Evolutionary conservation across 2,797 vertebrate species (phyloP).

Genomic region (Denticeps clupeoides): DNA sequence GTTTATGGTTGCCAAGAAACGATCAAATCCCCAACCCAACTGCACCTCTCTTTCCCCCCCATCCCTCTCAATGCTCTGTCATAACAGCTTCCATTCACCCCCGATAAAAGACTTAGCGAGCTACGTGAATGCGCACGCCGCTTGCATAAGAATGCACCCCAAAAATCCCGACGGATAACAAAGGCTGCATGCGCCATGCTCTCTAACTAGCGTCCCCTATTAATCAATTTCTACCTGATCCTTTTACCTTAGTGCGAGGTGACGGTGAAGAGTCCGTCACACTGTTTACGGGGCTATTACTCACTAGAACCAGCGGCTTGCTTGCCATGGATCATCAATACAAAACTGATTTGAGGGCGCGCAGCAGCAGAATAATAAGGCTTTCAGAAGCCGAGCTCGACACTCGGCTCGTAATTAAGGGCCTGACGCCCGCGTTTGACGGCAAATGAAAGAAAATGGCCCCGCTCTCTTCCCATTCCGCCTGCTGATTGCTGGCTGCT

Average conservation of each 20-base stretch:
- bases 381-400: conserved; percentile 68
- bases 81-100: not conserved
- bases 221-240: too few species aligned
- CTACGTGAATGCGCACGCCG: too few species aligned
- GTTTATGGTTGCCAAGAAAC: conserved; percentile 23
- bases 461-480: conserved; percentile 75
- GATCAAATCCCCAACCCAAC: conserved; percentile 12
- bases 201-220: too few species aligned
- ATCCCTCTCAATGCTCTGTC: not conserved
- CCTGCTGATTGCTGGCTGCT: conserved; percentile 88
- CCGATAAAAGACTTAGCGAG: not conserved
- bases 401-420: conserved; percentile 93
- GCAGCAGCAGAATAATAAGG: conserved; percentile 76
- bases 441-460: conserved; percentile 86
- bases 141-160: too few species aligned
- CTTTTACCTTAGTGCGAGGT: too few species aligned
- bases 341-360: conserved; percentile 72
- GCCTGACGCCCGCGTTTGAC: conserved; percentile 82
- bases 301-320: too few species aligned
- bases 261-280: too few species aligned
- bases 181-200: too few species aligned
- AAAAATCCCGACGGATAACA: too few species aligned
- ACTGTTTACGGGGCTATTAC: too few species aligned
- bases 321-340: conserved; percentile 64
- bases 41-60: not conserved